Evolutionary conservation across 2,113 vertebrate genomes (phyloP), one percentile per base, ranked within the genome.

Genomic region (Dasyurus viverrinus): DNA sequence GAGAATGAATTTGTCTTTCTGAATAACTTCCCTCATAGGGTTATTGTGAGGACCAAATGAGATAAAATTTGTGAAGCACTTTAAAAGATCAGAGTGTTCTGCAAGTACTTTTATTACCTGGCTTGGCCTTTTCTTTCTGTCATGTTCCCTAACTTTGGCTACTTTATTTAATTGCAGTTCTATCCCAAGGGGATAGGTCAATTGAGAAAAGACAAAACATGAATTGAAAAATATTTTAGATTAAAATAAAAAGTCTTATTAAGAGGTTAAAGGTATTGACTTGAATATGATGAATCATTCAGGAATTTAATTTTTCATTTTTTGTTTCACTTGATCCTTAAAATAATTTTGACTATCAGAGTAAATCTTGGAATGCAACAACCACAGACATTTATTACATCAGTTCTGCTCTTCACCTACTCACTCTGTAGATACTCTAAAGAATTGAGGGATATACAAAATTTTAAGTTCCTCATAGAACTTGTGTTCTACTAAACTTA

Each of bases 161-260:
- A 68, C 95, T 97, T 94, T 54, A 22, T n/a, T n/a, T 93, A 93
- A 36, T 53, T 47, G 89, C 92, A 93, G 53, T 19, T 96, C 30
- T 42, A 76, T 0, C 68, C 1, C 46, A n/a, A 10, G 7, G 89
- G 90, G 53, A 11, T 91, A 25, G 57, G 53, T 94, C 91, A 89
- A 96, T 89, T 16, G 91, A 95, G 92, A 16, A 94, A 27, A 96
- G 30, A 1, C 92, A 30, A 84, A 93, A 89, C 92, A 68, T 1
- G 30, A 68, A 68, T 60, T 57, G 8, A 57, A 57, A 60, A 27
- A 57, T 48, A 53, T 89, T 91, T 90, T 93, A 60, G 54, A 8
- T 14, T 57, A 30, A 50, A 47, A 53, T 90, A 60, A 92, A 92
- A 92, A n/a, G 96, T 24, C 93, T 90, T 92, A 27, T 91, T 93